Evolutionary conservation across 2,888 invertebrate species (phyloP), one percentile per base, ranked within the genome.

Genomic region (Salpingus planirostris): DNA sequence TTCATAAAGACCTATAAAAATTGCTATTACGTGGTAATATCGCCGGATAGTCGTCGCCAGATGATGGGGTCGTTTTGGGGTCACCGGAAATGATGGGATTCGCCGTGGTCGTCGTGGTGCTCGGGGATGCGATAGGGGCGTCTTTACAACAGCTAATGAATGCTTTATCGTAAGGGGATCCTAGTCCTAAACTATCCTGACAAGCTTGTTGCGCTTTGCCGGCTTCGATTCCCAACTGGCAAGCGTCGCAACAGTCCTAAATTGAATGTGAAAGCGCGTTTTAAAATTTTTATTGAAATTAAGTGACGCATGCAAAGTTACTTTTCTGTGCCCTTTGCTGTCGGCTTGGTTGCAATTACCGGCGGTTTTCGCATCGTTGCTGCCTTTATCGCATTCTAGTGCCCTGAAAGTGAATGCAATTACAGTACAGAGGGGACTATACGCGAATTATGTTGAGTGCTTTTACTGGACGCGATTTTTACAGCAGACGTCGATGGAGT

Each of bases 401-500:
- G 69, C 66, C 43, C 69, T 71, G 40, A 46, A 65, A 25, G 22
- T 25, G 12, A 32, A 32, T 23, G n/a, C 7, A 30, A 10, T 15
- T 27, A 11, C 21, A 8, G 14, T 21, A 15, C 6, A 5, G 11
- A 25, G 3, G 5, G 18, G 6, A 18, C 18, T 18, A 7, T 24
- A n/a, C n/a, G n/a, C n/a, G n/a, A n/a, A n/a, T n/a, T n/a, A n/a
- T n/a, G n/a, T n/a, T n/a, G n/a, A n/a, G n/a, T n/a, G n/a, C n/a
- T n/a, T n/a, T n/a, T 32, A 27, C 39, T 35, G 26, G 11, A 31
- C 54, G 43, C 69, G 67, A 10, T 66, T 65, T 13, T 70, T 67
- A 54, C 81, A 81, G 50, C 81, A 82, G 15, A 78, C 73, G 32
- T 72, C 71, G 13, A 76, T 68, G 0, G 76, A 69, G n/a, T 74